These are phyloP conservation scores for Brachyopa scutellaris DNA, from an alignment of 2,888 invertebrate species.

Conservation along the genomic window DNA sequence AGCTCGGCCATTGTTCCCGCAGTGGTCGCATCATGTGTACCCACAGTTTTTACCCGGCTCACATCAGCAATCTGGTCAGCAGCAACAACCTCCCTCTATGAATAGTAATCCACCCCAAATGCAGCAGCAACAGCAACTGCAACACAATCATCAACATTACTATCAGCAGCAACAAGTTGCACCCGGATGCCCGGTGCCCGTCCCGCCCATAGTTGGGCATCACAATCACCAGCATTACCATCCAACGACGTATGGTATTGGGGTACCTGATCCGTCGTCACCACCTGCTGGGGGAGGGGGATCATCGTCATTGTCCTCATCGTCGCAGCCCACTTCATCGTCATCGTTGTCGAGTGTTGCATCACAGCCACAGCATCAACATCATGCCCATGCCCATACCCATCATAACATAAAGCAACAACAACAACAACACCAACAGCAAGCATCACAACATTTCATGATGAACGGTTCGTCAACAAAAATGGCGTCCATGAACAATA, in stretches of 20 bases:
- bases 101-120: slow-evolving; percentile 77
- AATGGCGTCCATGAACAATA: slow-evolving; percentile 65
- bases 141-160: slow-evolving; percentile 75
- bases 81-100: slow-evolving; percentile 77
- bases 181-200: slow-evolving; percentile 51
- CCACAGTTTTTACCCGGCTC: slow-evolving; percentile 96
- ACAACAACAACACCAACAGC: slow-evolving; percentile 74
- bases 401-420: slow-evolving; percentile 76
- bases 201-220: slow-evolving; percentile 57
- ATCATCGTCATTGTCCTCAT: slow-evolving; percentile 80
- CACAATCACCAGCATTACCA: slow-evolving; percentile 76
- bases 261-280: slow-evolving; percentile 77
- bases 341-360: slow-evolving; percentile 80
- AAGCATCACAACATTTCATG: slow-evolving; percentile 68
- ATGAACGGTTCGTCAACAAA: slow-evolving; percentile 71
- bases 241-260: slow-evolving; percentile 75
- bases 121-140: slow-evolving; percentile 76
- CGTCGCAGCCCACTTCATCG: slow-evolving; percentile 80
- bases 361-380: slow-evolving; percentile 78
- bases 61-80: slow-evolving; percentile 86
- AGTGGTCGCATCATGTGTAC: slow-evolving; percentile 97
- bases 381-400: slow-evolving; percentile 61
- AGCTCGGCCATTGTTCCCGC: slow-evolving; percentile 92
- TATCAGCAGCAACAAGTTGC: slow-evolving; percentile 76
- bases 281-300: slow-evolving; percentile 78